Evolutionary conservation across 2,797 vertebrate genomes (phyloP).

Genomic region (Sus cebifrons): DNA sequence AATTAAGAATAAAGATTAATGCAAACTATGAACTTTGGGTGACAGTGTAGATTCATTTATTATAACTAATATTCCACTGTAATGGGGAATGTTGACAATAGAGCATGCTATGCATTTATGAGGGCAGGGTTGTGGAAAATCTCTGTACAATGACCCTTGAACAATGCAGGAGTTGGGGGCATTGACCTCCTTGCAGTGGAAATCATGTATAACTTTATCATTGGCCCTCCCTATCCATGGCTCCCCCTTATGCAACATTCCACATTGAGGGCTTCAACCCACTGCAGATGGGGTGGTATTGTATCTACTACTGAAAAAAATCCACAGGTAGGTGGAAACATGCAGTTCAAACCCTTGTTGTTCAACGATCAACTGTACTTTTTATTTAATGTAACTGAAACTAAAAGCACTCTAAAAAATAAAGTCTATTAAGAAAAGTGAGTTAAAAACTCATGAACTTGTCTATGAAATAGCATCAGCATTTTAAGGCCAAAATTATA

Average conservation of each 20-base stretch:
- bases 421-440: not conserved
- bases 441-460: not conserved
- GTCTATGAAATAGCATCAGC: not conserved
- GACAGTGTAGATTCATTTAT: not conserved
- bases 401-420: not conserved
- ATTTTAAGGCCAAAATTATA: not conserved
- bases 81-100: not conserved
- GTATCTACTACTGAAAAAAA: not conserved
- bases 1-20: not conserved
- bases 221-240: not conserved
- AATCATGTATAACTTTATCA: not conserved
- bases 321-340: not conserved
- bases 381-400: not conserved
- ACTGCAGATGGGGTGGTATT: not conserved
- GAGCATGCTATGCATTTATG: not conserved
- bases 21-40: not conserved
- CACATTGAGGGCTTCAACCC: not conserved
- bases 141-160: not conserved
- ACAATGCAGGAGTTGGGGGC: not conserved
- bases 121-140: not conserved
- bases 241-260: not conserved
- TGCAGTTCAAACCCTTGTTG: not conserved
- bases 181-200: not conserved
- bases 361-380: not conserved
- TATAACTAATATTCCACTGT: not conserved